Evolutionary conservation across 2,797 vertebrate genomes (phyloP), one percentile per base, ranked within the genome.

Genomic region (Parauchenoglanis ngamensis): DNA sequence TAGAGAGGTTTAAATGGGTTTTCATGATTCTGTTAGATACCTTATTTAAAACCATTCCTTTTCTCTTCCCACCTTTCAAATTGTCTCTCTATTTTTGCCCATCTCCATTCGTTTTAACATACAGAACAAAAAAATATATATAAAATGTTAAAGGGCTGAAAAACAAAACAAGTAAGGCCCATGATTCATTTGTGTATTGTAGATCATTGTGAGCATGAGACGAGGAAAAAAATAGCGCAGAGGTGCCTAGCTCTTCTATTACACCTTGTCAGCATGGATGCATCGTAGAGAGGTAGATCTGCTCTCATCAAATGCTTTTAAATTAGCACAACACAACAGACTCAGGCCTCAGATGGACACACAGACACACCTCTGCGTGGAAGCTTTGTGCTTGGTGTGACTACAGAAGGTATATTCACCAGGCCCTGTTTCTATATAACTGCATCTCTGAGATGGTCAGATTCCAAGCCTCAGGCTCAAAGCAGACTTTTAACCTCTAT

Each of bases 11-110:
- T 92, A 91, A 92, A 88, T 92, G 87, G 88, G 76, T 89, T 91
- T 92, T 92, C 92, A 85, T 87, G 88, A 89, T 87, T 91, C 84
- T 86, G 75, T 90, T 88, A 90, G 89, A 92, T 86, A 88, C 61
- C 40, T 63, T 76, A 40, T 77, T 77, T 68, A 68, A 77, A 52
- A 77, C 25, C 49, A 13, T 54, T 77, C 46, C 12, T 52, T 4
- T 35, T n/a, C 25, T 11, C n/a, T 73, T 52, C 46, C 4, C 54
- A 57, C 28, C 56, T 25, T 79, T 40, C 31, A 40, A 35, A 79
- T 25, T 4, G 2, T 77, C 75, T 28, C 6, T 77, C 52, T 65
- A 86, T 28, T 70, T 86, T 49, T 28, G 2, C 17, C 25, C 46
- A n/a, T 57, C 86, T 19, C 13, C 11, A 49, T 12, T 12, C 2